These are phyloP conservation scores for Drosophila simulans DNA, from an alignment of 1,140 invertebrate genomes.

Conservation along the genomic window DNA sequence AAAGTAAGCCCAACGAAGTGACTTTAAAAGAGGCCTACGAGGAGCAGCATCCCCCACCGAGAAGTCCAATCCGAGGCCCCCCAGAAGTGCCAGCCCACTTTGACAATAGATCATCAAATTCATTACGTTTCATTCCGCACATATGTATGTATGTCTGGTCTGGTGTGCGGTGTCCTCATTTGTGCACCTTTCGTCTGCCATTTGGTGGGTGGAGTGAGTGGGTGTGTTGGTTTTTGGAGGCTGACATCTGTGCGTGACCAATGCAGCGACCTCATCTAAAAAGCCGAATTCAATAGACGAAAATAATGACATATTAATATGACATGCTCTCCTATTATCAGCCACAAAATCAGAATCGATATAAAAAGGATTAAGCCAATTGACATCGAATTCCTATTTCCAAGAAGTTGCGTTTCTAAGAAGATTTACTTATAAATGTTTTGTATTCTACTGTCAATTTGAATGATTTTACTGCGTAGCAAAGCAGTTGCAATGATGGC, in stretches of 20 bases:
- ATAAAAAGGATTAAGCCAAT: no score
- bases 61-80: neutral
- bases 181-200: conserved; percentile 19
- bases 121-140: conserved; percentile 80
- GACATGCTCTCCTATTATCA: no score
- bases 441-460: no score
- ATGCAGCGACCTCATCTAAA: conserved; percentile 49
- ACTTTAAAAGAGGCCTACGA: conserved; percentile 66
- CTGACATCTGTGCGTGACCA: conserved; percentile 62
- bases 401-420: no score
- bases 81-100: conserved; percentile 2
- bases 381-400: no score
- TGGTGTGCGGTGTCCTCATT: conserved; percentile 48
- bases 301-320: conserved; percentile 14
- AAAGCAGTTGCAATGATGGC: neutral
- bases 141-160: conserved; percentile 49
- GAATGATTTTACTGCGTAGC: neutral
- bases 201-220: no score
- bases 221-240: neutral
- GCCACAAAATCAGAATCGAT: no score
- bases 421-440: no score
- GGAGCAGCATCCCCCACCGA: neutral
- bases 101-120: conserved; percentile 82
- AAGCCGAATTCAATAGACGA: conserved; percentile 51
- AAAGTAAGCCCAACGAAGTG: conserved; percentile 71